Percentiles rank a stretch among this genome's conserved stretches.
phyloP scores from a whole-genome alignment of 2,888 invertebrate species.

The Cheilosia soror region DNA sequence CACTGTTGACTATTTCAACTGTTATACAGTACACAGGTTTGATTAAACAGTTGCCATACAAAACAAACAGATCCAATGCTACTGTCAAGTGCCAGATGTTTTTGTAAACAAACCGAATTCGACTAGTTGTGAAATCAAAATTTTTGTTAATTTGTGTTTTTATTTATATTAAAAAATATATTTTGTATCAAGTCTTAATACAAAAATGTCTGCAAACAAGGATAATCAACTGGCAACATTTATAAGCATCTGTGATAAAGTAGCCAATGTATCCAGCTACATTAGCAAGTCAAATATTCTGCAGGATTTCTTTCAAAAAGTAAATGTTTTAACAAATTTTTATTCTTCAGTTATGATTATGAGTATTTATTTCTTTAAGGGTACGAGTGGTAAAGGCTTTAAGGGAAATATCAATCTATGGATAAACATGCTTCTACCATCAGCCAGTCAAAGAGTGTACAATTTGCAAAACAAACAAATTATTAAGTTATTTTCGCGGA shows the following conservation, averaged over 20 bases:
- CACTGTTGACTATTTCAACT: conserved; percentile 85
- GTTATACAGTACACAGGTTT: background rate
- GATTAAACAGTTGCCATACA: too few species aligned
- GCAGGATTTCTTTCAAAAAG: conserved; percentile 87
- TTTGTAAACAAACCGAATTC: conserved; percentile 28
- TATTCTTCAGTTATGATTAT: background rate
- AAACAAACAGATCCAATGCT: conserved; percentile 10
- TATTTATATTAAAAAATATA: conserved; percentile 6
- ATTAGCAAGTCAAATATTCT: conserved; percentile 91
- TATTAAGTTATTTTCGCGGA: conserved; percentile 93
- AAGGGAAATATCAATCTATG: conserved; percentile 91
- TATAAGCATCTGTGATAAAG: conserved; percentile 89
- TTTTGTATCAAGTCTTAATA: conserved; percentile 11
- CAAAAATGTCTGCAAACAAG: conserved; percentile 80
- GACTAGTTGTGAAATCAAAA: conserved; percentile 35
- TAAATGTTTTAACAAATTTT: conserved; percentile 74
- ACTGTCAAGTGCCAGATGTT: background rate
- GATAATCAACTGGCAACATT: conserved; percentile 92
- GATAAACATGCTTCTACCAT: conserved; percentile 93
- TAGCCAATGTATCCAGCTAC: conserved; percentile 91
- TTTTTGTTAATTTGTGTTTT: conserved; percentile 12
- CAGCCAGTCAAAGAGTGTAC: conserved; percentile 92
- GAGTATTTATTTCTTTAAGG: conserved; percentile 78
- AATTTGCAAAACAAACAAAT: conserved; percentile 97
- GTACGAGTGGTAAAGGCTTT: conserved; percentile 87